phyloP scores from a whole-genome alignment of 1,140 invertebrate species.

The Leptinotarsa texana region DNA sequence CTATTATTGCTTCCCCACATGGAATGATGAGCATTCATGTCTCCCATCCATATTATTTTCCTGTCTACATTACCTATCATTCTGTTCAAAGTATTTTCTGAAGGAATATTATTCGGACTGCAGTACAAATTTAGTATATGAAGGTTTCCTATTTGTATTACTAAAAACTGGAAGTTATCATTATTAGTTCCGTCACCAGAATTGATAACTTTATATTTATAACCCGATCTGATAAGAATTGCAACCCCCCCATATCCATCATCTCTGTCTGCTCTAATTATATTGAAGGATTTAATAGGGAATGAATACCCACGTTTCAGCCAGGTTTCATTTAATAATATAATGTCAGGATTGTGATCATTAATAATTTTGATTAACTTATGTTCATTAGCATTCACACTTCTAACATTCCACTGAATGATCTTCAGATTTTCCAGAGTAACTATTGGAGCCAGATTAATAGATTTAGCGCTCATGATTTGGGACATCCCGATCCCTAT shows the following conservation, averaged over 20 bases:
- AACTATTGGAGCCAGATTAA: not conserved
- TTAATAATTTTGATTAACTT: constrained; percentile 17
- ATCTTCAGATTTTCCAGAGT: constrained; percentile 11
- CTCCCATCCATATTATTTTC: not conserved
- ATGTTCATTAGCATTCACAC: constrained; percentile 21
- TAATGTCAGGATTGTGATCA: constrained; percentile 23
- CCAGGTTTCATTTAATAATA: constrained; percentile 29
- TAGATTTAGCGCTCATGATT: not conserved
- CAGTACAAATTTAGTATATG: too few relatives aligned
- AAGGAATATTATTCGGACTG: not conserved
- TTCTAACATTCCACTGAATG: constrained; percentile 30
- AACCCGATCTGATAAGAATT: not conserved
- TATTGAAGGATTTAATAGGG: constrained; percentile 14
- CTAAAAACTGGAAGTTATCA: too few relatives aligned
- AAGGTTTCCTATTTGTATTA: too few relatives aligned
- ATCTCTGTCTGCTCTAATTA: constrained; percentile 22
- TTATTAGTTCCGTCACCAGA: too few relatives aligned
- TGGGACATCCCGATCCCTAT: not conserved
- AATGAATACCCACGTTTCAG: constrained; percentile 9
- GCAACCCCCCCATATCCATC: constrained; percentile 23
- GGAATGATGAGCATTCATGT: not conserved
- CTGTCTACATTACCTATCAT: not conserved
- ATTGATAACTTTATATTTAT: too few relatives aligned
- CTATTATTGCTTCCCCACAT: not conserved
- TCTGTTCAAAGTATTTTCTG: not conserved